phyloP scores from a whole-genome alignment of 2,797 vertebrate species.

The Erethizon dorsatum region DNA sequence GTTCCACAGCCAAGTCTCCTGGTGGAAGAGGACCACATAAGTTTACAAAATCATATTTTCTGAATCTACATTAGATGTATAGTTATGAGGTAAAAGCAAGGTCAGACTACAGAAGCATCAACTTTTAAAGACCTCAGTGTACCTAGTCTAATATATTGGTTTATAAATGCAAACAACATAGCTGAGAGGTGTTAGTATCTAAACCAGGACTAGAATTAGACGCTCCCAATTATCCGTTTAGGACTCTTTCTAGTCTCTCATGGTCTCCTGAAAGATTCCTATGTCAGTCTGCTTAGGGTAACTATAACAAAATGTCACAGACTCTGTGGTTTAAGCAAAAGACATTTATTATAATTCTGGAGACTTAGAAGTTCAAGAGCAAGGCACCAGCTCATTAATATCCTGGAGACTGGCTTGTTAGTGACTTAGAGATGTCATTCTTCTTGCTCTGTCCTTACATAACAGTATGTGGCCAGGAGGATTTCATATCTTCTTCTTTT shows the following conservation, averaged over 20 bases:
- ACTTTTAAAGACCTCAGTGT: neutral
- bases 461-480: neutral
- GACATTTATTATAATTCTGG: neutral
- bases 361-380: neutral
- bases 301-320: neutral
- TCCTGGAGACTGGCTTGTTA: neutral
- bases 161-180: conserved; percentile 6
- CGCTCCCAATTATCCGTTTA: neutral
- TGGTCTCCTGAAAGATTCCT: neutral
- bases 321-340: neutral
- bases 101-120: neutral
- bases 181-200: neutral
- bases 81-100: neutral
- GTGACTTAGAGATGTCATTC: neutral
- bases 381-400: neutral
- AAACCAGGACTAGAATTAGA: neutral
- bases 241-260: neutral
- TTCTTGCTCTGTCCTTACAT: neutral
- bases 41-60: conserved; percentile 58
- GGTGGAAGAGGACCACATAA: neutral
- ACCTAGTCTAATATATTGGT: neutral
- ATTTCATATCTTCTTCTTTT: neutral
- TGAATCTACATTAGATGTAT: neutral
- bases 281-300: neutral
- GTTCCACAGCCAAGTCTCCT: neutral